Conservation (phyloP, 1,140 invertebrate species). For the Mactra quadrangularis region DNA sequence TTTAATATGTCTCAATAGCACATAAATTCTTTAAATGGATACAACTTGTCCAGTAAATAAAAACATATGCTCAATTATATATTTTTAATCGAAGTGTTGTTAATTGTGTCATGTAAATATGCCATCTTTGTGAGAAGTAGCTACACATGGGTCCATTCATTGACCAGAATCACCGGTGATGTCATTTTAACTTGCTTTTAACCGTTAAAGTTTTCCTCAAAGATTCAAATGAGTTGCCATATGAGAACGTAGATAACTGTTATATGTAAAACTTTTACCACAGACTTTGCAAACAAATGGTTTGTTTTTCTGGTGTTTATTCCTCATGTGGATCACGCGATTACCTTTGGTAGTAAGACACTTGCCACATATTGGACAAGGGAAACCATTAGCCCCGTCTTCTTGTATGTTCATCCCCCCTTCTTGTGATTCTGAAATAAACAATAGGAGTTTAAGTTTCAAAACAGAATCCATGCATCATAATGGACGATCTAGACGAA, state of each 20-base stretch:
- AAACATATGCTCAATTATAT: background rate
- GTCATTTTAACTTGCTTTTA: background rate
- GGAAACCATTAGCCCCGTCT: too few species aligned
- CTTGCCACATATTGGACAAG: constrained; percentile 9
- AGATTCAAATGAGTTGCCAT: constrained; percentile 56
- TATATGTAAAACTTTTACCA: constrained; percentile 84
- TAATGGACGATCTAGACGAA: too few species aligned
- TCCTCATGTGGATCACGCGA: constrained; percentile 2
- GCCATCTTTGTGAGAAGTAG: background rate
- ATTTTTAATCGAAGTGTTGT: background rate
- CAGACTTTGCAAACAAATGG: constrained; percentile 90
- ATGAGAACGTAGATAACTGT: constrained; percentile 69
- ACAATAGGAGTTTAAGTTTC: background rate
- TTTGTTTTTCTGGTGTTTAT: constrained; percentile 68
- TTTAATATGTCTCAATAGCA: too few species aligned
- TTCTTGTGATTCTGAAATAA: background rate
- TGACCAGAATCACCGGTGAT: background rate
- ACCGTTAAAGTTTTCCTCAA: background rate
- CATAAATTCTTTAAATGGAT: too few species aligned
- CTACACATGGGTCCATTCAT: background rate
- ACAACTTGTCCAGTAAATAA: background rate
- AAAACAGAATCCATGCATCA: too few species aligned
- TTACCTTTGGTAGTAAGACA: constrained; percentile 1
- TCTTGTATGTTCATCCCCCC: too few species aligned
- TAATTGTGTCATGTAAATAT: background rate